phyloP scores from a whole-genome alignment of 2,797 vertebrate species.

The Ataeniobius toweri region DNA sequence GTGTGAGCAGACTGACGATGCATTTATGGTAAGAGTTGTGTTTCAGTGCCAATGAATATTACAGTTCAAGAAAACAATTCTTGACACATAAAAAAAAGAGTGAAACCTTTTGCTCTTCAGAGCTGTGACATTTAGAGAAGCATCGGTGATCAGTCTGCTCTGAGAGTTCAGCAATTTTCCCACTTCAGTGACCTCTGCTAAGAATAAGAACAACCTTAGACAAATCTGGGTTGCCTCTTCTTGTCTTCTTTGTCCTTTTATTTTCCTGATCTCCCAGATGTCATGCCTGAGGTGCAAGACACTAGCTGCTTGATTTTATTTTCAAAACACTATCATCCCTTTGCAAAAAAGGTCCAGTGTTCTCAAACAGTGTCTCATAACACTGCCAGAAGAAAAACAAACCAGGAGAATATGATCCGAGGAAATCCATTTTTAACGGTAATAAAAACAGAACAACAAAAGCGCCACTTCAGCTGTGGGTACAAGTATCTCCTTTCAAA shows the following conservation, averaged over 20 bases:
- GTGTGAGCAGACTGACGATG: constrained; percentile 23
- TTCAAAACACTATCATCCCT: constrained; percentile 8
- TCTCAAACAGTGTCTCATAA: constrained; percentile 37
- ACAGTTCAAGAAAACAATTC: constrained; percentile 13
- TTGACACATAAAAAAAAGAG: not conserved
- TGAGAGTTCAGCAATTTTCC: constrained; percentile 25
- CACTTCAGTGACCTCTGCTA: constrained; percentile 30
- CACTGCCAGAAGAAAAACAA: constrained; percentile 55
- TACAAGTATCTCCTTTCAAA: constrained; percentile 43
- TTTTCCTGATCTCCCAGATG: constrained; percentile 62
- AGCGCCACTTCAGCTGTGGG: constrained; percentile 34
- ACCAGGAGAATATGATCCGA: constrained; percentile 49
- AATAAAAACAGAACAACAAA: constrained; percentile 46
- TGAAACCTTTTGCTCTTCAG: constrained; percentile 4
- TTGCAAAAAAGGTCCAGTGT: constrained; percentile 15
- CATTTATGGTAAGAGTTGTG: constrained; percentile 3
- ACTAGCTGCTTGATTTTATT: constrained; percentile 30
- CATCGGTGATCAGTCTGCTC: constrained; percentile 45
- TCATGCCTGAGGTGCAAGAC: constrained; percentile 57
- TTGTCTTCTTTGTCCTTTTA: constrained; percentile 20
- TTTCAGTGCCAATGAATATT: not conserved
- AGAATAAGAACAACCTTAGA: constrained; percentile 41
- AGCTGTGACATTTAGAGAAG: constrained; percentile 29
- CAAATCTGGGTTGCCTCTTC: constrained; percentile 14
- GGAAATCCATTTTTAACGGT: constrained; percentile 54